Evolutionary conservation across 2,888 invertebrate species (phyloP).

Genomic region (Clusia tigrina): DNA sequence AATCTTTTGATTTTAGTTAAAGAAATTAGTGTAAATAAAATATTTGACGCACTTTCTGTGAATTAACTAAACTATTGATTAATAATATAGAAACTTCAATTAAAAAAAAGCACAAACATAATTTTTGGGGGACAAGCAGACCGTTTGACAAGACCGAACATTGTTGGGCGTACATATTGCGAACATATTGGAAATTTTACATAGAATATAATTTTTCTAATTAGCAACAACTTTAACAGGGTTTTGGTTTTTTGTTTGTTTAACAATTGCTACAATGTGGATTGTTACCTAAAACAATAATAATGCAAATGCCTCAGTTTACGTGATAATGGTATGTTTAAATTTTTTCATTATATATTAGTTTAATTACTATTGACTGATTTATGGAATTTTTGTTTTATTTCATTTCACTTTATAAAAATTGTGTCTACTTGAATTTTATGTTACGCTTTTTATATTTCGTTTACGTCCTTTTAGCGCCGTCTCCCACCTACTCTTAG

Average conservation of each 20-base stretch:
- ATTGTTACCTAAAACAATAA: conserved; percentile 17
- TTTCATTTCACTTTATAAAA: conserved; percentile 4
- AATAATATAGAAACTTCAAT: not conserved
- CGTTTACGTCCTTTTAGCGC: not conserved
- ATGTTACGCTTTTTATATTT: not conserved
- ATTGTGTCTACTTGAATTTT: conserved; percentile 14
- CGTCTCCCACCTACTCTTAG: too few relatives aligned
- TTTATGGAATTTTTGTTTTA: conserved; percentile 2
- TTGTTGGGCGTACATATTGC: not conserved
- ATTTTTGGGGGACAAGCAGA: not conserved
- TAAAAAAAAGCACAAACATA: conserved; percentile 10
- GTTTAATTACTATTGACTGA: conserved; percentile 10
- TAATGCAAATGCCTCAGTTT: conserved; percentile 25
- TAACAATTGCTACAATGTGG: conserved; percentile 23
- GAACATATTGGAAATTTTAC: too few relatives aligned
- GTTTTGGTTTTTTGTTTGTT: conserved; percentile 8
- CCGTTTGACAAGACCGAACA: not conserved
- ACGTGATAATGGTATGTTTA: conserved; percentile 22
- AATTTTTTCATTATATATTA: not conserved
- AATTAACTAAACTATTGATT: too few relatives aligned
- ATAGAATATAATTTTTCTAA: too few relatives aligned
- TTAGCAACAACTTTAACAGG: too few relatives aligned
- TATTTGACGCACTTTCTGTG: not conserved
- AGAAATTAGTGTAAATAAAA: not conserved
- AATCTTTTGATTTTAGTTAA: not conserved